A percentile compares a stretch with the other conserved stretches of the same genome.
Conservation (phyloP, 2,797 vertebrate genomes). For the Arctocebus calabarensis region DNA sequence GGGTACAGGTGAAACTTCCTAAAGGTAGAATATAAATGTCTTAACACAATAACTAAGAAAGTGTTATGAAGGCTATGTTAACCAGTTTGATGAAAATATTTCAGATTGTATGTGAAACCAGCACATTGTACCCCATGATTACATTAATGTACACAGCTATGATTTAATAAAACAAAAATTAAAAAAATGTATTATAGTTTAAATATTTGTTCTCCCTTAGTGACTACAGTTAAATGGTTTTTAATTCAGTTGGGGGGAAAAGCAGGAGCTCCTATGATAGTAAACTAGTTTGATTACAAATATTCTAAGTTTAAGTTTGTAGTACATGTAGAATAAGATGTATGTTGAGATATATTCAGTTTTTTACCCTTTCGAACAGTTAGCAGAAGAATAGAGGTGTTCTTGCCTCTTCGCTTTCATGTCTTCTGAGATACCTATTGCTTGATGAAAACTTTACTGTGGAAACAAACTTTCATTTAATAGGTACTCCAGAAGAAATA, state of each 20-base stretch:
- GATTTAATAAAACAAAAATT: no score
- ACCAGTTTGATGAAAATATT: no score
- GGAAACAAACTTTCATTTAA: constrained; percentile 15
- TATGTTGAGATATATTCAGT: neutral
- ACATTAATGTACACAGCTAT: no score
- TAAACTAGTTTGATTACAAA: neutral
- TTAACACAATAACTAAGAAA: no score
- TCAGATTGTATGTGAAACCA: no score
- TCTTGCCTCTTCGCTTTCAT: neutral
- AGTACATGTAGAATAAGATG: neutral
- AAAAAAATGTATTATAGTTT: neutral
- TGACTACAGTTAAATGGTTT: constrained; percentile 13
- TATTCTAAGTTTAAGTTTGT: neutral
- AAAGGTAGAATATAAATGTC: no score
- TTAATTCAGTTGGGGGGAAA: neutral
- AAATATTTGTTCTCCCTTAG: neutral
- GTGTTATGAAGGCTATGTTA: no score
- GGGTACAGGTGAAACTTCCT: no score
- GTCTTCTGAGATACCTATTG: neutral
- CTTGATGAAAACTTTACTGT: neutral
- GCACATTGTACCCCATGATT: no score
- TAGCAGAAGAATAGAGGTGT: neutral
- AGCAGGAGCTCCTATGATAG: neutral
- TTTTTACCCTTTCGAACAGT: neutral
- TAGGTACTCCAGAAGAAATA: neutral